These are phyloP conservation scores for Brachyistius frenatus DNA, from an alignment of 2,113 vertebrate genomes.

Conservation along the genomic window DNA sequence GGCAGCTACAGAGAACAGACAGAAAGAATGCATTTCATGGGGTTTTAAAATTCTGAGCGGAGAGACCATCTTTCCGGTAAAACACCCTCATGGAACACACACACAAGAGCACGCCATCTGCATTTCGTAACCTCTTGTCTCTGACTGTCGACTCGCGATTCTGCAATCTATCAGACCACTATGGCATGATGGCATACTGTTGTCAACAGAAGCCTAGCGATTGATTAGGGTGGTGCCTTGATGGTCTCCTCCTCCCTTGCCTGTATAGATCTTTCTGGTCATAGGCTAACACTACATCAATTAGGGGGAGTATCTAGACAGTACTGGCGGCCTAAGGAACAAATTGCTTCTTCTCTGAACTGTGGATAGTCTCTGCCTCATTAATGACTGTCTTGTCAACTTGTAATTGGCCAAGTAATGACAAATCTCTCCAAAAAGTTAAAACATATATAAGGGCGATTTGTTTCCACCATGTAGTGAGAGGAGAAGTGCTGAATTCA, in stretches of 20 bases:
- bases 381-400: constrained; percentile 72
- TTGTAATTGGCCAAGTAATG: constrained; percentile 67
- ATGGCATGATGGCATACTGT: constrained; percentile 74
- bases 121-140: constrained; percentile 59
- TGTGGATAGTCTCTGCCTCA: constrained; percentile 66
- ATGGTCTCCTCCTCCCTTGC: constrained; percentile 58
- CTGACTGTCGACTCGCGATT: constrained; percentile 53
- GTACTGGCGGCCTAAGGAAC: constrained; percentile 71
- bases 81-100: constrained; percentile 41
- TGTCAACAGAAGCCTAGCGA: constrained; percentile 75
- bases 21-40: constrained; percentile 73
- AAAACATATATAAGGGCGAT: constrained; percentile 37
- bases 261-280: constrained; percentile 74
- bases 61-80: constrained; percentile 22
- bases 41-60: constrained; percentile 70
- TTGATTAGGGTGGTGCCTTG: constrained; percentile 77
- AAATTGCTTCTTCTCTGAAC: constrained; percentile 77
- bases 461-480: background rate
- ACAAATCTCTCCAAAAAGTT: constrained; percentile 62
- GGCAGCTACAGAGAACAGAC: constrained; percentile 72
- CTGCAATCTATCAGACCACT: constrained; percentile 74
- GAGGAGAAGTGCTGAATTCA: constrained; percentile 17
- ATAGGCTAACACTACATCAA: constrained; percentile 80
- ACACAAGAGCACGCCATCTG: constrained; percentile 27
- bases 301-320: constrained; percentile 78